Conservation (phyloP, 2,113 vertebrate genomes). For the Verasper variegatus region DNA sequence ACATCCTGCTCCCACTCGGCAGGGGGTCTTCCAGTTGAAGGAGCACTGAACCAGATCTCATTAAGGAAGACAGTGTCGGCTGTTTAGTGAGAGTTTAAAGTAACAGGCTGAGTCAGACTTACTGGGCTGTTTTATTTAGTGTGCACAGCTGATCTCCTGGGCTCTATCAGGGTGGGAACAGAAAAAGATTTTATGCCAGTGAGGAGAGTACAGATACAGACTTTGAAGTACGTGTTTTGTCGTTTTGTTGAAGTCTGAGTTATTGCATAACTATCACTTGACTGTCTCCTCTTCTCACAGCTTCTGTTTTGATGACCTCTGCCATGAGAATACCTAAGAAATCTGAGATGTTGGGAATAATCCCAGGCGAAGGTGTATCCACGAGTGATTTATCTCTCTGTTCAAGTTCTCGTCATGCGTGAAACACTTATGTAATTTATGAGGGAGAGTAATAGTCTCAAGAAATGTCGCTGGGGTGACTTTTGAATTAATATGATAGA, state of each 20-base stretch:
- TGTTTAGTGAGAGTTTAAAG: conserved; percentile 14
- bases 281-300: conserved; percentile 57
- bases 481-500: conserved; percentile 23
- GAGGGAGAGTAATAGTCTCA: conserved; percentile 19
- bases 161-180: neutral
- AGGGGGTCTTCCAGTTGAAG: conserved; percentile 33
- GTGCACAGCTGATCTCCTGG: conserved; percentile 9
- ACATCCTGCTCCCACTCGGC: conserved; percentile 17
- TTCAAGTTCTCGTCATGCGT: conserved; percentile 46
- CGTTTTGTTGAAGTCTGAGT: conserved; percentile 5
- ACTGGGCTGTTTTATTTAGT: neutral
- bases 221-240: conserved; percentile 25
- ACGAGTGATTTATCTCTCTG: conserved; percentile 64
- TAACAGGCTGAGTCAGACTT: conserved; percentile 5
- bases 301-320: conserved; percentile 67
- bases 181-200: neutral
- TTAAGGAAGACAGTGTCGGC: conserved; percentile 28
- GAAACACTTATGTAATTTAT: conserved; percentile 61
- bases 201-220: conserved; percentile 18
- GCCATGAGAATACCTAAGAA: conserved; percentile 53
- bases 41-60: conserved; percentile 44
- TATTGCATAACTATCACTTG: conserved; percentile 53
- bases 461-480: conserved; percentile 13
- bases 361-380: conserved; percentile 44
- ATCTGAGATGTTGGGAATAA: conserved; percentile 74